Base-by-base conservation (phyloP, 2,888 invertebrate genomes). In the Lepidonotus clava region DNA sequence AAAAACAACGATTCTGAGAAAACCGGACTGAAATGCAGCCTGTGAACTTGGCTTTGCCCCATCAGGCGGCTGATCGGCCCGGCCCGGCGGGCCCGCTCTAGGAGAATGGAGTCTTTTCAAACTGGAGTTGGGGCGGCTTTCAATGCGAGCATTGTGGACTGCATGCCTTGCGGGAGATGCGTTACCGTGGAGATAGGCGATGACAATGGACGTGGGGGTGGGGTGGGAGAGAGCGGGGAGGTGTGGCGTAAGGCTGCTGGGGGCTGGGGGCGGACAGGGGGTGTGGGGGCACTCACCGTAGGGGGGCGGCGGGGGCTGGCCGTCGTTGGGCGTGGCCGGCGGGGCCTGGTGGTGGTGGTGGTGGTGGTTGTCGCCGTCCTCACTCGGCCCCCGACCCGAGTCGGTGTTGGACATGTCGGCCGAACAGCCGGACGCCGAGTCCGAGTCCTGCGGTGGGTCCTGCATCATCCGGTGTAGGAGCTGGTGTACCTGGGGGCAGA, bases 331-430 rank as follows among this genome's bases (percentile, higher is more conserved):
- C 24, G 71, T 36, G 71, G 34, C 71, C 32, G 85, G 46, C 28
- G 41, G 71, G 38, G 71, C 34, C 46, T 76, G 71, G 56, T 56
- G 53, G 53, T 83, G 53, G 36, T 56, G 56, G 66, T 66, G 11
- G 28, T 24, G 8, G 32, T 80, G 80, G 18, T 80, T 28, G 76
- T 85, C 85, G 18, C 85, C 85, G 53, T 85, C 85, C 51, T 85
- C 85, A 34, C 85, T 85, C 1, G 85, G 87, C 0, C 83, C 85
- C n/a, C 87, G 86, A 14, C 88, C 88, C 18, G 67, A 83, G 61
- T 88, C 88, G 8, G 88, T 87, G 71, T 88, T 88, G 51, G 88
- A 88, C 84, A 88, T 84, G 77, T 88, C 88, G 21, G 87, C 87
- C 11, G 88, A 88, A 66, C 88, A 88, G 67, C 87, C 88, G 46